These are phyloP conservation scores for Mionectes macconnelli DNA, from an alignment of 2,113 vertebrate genomes.

Conservation along the genomic window DNA sequence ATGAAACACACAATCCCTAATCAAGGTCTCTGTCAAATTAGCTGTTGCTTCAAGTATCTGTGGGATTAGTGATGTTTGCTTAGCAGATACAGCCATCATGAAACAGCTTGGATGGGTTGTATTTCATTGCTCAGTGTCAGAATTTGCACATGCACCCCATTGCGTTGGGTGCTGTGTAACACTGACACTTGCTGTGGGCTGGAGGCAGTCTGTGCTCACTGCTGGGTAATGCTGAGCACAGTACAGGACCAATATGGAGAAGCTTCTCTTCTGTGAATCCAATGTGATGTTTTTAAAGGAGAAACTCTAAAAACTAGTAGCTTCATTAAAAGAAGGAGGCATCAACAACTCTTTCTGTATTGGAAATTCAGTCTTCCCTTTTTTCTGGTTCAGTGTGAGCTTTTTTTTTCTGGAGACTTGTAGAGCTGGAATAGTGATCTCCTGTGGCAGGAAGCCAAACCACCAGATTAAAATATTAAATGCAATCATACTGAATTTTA, in stretches of 20 bases:
- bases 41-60: background rate
- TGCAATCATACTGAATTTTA: background rate
- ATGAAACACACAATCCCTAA: background rate
- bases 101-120: background rate
- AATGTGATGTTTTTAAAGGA: background rate
- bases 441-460: background rate
- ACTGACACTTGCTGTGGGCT: fast-evolving
- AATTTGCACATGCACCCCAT: background rate
- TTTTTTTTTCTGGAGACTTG: background rate
- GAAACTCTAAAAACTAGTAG: background rate
- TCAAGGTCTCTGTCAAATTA: background rate
- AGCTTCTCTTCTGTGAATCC: background rate
- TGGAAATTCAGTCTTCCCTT: background rate
- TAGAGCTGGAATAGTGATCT: background rate
- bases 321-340: background rate
- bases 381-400: background rate
- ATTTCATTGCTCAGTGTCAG: background rate
- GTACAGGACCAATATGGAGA: background rate
- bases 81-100: background rate
- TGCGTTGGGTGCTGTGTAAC: background rate
- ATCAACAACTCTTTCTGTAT: background rate
- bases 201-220: background rate
- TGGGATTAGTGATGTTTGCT: background rate
- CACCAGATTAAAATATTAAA: background rate
- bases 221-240: fast-evolving